phyloP scores from a whole-genome alignment of 2,888 invertebrate genomes.

The Electrophaes corylata region DNA sequence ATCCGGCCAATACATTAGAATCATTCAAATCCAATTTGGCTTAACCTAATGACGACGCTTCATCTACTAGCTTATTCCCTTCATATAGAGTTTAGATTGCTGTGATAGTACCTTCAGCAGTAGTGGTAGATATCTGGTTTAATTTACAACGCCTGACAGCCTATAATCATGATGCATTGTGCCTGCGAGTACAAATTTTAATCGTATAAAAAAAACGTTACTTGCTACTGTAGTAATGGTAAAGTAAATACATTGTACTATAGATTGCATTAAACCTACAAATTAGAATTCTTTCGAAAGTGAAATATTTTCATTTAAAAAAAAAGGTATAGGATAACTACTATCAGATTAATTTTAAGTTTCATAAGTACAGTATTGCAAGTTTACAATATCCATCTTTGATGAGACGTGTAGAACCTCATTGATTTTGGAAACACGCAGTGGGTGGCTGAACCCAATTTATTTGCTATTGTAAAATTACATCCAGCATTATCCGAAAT shows the following conservation, averaged over 20 bases:
- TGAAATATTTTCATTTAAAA: too few relatives aligned
- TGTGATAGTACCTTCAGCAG: slow-evolving; percentile 18
- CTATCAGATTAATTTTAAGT: too few relatives aligned
- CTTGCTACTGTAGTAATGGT: slow-evolving; percentile 49
- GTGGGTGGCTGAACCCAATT: too few relatives aligned
- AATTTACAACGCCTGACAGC: slow-evolving; percentile 56
- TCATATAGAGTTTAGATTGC: slow-evolving; percentile 32
- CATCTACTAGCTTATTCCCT: slow-evolving; percentile 39
- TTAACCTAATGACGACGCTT: slow-evolving; percentile 43
- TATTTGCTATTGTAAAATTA: too few relatives aligned
- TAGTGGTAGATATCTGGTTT: slow-evolving; percentile 36
- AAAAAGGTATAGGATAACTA: too few relatives aligned
- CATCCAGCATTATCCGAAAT: too few relatives aligned
- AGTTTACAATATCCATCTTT: too few relatives aligned
- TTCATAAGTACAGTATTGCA: too few relatives aligned
- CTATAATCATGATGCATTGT: slow-evolving; percentile 60
- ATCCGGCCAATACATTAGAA: slow-evolving; percentile 51
- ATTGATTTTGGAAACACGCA: too few relatives aligned
- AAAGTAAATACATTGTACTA: slow-evolving; percentile 35
- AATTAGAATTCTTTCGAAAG: background rate
- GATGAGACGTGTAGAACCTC: too few relatives aligned
- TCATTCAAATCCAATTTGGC: slow-evolving; percentile 47
- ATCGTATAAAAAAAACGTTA: slow-evolving; percentile 54
- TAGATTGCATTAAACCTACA: background rate
- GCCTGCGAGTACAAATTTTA: slow-evolving; percentile 46